Evolutionary conservation across 2,113 vertebrate genomes (phyloP), one percentile per base, ranked within the genome.

Genomic region (Neoarius graeffei): DNA sequence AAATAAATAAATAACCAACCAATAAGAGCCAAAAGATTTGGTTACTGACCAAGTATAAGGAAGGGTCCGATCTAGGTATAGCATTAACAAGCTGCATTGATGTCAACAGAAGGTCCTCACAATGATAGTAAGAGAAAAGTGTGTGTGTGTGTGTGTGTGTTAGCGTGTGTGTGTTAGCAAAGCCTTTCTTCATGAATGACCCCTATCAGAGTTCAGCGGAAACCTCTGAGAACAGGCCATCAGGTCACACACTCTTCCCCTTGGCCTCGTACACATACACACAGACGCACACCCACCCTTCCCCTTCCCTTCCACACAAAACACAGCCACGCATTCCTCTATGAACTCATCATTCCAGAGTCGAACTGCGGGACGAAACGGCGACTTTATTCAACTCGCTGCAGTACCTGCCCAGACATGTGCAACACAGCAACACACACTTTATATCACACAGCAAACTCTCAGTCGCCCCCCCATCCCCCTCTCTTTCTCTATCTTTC

Each of bases 101-200:
- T 42, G 42, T 42, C 42, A 42, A 42, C 42, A 3, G 42, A 42
- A 42, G 42, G 42, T 42, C 42, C 42, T 42, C 42, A 42, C 42
- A 42, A 42, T 42, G 42, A 42, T 4, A 42, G 42, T 42, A 42
- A 42, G 42, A 42, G 42, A 42, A 42, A 42, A 42, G 79, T 83
- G 87, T 92, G 92, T 89, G 89, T 92, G 94, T 92, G 89, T n/a
- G n/a, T n/a, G n/a, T n/a, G 79, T 83, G 87, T 92, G 92, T 89
- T 88, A 42, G 79, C 81, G 87, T 92, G 92, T 89, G 89, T 92
- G 93, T 91, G 84, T 88, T 93, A 89, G 88, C 92, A 89, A 92
- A 90, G 90, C 90, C 91, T 83, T 94, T 92, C 91, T 94, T 94
- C 56, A 60, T 57, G 89, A 88, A 83, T 94, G 94, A 96, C 93